phyloP scores from a whole-genome alignment of 2,113 vertebrate genomes.

The Atractosteus spatula region DNA sequence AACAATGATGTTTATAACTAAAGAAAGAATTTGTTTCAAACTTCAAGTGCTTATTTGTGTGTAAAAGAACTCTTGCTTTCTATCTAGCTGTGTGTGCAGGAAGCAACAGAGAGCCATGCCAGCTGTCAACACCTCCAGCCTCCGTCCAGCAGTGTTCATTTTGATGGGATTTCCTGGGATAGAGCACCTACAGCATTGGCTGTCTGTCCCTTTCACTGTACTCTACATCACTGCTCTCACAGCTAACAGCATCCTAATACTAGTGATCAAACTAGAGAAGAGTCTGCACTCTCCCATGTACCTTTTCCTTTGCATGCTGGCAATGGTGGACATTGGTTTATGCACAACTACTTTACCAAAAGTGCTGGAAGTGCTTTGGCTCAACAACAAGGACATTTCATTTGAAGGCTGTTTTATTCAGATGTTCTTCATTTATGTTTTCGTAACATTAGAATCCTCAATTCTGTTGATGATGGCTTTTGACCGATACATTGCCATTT shows the following conservation, averaged over 20 bases:
- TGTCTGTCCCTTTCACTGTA: constrained; percentile 1
- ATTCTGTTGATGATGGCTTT: constrained; percentile 64
- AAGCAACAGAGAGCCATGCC: background rate
- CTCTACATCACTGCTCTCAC: background rate
- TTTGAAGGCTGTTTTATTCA: constrained; percentile 58
- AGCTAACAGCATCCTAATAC: background rate
- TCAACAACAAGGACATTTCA: constrained; percentile 32
- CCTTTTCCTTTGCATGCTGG: background rate
- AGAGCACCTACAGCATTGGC: background rate
- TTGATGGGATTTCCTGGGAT: background rate
- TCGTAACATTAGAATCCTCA: constrained; percentile 56
- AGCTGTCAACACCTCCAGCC: background rate
- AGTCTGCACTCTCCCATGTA: constrained; percentile 1
- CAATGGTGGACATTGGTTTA: background rate
- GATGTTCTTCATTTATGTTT: constrained; percentile 59
- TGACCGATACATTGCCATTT: constrained; percentile 57
- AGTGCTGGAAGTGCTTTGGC: constrained; percentile 43
- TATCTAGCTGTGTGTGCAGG: background rate
- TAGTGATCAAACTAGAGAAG: background rate
- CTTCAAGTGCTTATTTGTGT: background rate
- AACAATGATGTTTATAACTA: background rate
- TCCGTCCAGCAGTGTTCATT: background rate
- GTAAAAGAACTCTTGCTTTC: background rate
- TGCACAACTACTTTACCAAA: background rate
- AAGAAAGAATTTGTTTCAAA: background rate